Base-by-base conservation (phyloP, 1,140 invertebrate genomes). In the Pollicipes pollicipes region DNA sequence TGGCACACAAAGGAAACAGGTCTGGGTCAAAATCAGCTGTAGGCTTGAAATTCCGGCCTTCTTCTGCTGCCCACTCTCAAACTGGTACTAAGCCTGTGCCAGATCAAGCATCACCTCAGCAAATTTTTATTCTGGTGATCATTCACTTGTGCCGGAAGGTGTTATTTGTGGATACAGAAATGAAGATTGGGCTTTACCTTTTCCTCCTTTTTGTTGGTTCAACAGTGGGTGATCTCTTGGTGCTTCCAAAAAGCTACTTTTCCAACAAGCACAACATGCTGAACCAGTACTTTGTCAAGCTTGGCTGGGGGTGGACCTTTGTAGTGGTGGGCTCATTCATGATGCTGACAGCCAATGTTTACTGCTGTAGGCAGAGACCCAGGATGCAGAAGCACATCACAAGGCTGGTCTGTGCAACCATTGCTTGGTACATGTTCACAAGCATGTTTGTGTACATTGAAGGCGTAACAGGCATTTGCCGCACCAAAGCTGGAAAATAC, bases 241-340 rank as follows among this genome's bases (percentile, higher is more conserved):
- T 88, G 45, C 84, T 91, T 81, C 70, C 93, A 0, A 89, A 87
- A 78, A 86, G 87, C 0, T 96, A 94, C 76, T 89, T 97, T 76
- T 86, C 92, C 16, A 82, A 88, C 76, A 95, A 90, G 72, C 86
- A 89, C 73, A 97, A 95, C 80, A 77, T 93, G 35, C 86, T 97
- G 26, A 98, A 98, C 80, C 82, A 86, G 73, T 94, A 90, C 77
- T 97, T 97, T 80, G 93, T 97, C 0, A 97, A 97, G 80, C 86
- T 93, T 77, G 92, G 91, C 68, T 98, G 95, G 94, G 93, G 88
- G 71, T 97, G 94, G 93, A 89, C 93, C 30, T 78, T 95, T 69
- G 78, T 87, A 26, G 79, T 91, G 29, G 83, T 88, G 0, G 81
- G 88, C 24, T 85, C 88, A 24, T 97, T 93, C 82, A 81, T 95